Percentiles rank a stretch among this genome's conserved stretches.
phyloP scores from a whole-genome alignment of 2,888 invertebrate species.

The Andrena marginata region DNA sequence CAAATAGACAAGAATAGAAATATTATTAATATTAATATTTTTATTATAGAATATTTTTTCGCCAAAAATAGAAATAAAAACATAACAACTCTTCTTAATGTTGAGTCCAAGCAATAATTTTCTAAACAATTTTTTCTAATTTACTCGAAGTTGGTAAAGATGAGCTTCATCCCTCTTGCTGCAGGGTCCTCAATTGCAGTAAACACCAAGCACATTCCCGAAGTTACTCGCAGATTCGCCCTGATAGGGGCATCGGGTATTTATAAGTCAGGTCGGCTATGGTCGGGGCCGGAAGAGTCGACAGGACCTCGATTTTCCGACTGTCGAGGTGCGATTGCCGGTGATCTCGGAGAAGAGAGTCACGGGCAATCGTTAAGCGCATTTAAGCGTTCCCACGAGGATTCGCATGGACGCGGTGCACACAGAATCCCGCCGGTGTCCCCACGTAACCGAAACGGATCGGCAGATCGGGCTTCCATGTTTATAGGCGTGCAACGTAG shows the following conservation, averaged over 20 bases:
- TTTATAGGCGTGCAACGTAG: constrained; percentile 61
- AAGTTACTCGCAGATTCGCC: not conserved
- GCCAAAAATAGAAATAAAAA: too few relatives aligned
- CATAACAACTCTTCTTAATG: too few relatives aligned
- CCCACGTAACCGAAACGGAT: constrained; percentile 67
- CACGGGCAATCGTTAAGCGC: constrained; percentile 59
- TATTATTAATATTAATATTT: too few relatives aligned
- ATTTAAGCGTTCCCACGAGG: constrained; percentile 71
- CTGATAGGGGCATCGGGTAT: not conserved
- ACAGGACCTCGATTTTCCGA: constrained; percentile 22
- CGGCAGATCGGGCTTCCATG: constrained; percentile 62
- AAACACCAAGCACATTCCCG: not conserved
- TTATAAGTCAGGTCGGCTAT: constrained; percentile 11
- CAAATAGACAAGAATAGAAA: too few relatives aligned
- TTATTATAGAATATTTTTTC: too few relatives aligned
- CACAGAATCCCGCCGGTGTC: constrained; percentile 54
- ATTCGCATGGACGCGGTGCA: constrained; percentile 41
- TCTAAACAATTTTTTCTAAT: too few relatives aligned
- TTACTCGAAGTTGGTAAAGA: too few relatives aligned
- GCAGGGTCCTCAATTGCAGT: not conserved
- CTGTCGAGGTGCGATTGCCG: not conserved
- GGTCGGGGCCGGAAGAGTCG: not conserved
- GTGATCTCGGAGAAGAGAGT: constrained; percentile 31
- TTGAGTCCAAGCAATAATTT: too few relatives aligned
- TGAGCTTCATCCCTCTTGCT: too few relatives aligned